A percentile compares a stretch with the other conserved stretches of the same genome.
phyloP scores from a whole-genome alignment of 2,797 vertebrate genomes.

The Oreortyx pictus region DNA sequence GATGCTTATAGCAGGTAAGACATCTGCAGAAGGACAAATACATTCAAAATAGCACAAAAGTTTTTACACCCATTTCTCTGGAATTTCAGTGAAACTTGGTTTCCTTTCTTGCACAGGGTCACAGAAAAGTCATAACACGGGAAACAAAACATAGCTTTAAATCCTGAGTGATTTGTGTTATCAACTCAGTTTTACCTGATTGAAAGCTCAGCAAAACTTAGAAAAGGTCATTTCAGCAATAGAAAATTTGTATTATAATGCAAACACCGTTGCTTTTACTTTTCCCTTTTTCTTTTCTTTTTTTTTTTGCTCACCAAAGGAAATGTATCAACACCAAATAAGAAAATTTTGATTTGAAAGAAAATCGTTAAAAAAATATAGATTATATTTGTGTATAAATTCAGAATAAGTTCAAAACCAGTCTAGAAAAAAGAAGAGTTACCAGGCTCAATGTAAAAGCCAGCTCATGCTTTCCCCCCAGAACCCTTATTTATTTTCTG shows the following conservation, averaged over 20 bases:
- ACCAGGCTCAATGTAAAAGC: background rate
- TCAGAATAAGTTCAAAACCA: background rate
- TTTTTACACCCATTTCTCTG: background rate
- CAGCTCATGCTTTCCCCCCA: background rate
- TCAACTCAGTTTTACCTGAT: background rate
- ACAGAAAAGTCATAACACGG: background rate
- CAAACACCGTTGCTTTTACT: background rate
- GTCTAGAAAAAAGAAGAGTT: background rate
- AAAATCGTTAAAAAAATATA: background rate
- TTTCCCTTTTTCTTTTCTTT: background rate
- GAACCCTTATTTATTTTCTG: background rate
- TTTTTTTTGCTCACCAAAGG: accelerated
- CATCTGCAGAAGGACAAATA: background rate
- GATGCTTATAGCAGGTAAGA: background rate
- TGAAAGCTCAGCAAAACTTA: background rate
- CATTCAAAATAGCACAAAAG: background rate
- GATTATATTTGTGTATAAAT: background rate
- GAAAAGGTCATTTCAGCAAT: background rate
- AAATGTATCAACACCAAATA: background rate
- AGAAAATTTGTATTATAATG: background rate
- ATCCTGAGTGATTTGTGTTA: background rate
- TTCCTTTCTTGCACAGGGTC: background rate
- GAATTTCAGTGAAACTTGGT: background rate
- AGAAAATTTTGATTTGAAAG: background rate
- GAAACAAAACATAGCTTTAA: background rate